Evolutionary conservation across 2,113 vertebrate species (phyloP), one percentile per base, ranked within the genome.

Genomic region (Pseudopodoces humilis): DNA sequence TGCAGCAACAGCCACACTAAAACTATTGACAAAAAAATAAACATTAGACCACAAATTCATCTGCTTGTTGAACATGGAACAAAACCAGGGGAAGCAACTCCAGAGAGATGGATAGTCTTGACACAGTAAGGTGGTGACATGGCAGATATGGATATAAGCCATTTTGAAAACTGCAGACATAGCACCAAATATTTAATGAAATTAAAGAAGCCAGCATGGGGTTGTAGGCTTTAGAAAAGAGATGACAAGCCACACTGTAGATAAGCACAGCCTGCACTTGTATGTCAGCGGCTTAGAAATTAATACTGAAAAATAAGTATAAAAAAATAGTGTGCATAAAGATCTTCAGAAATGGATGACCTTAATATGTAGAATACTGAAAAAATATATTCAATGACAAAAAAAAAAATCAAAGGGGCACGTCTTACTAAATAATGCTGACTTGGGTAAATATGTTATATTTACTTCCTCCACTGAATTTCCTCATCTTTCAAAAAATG

Each of bases 381-480:
- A 94, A 89, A 87, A 30, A 10, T 52, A 6, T n/a, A 71, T 58
- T 56, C 55, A 75, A 44, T 46, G 7, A 65, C 21, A 64, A 50
- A 60, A 60, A 85, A 55, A 43, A 30, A 43, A 43, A 43, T 23
- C 7, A 13, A 62, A 46, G 22, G 13, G 15, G 19, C 5, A 21
- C 10, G 44, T 92, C 35, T 39, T 64, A n/a, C 9, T 92, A 79
- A 63, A 13, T 64, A 83, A 68, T 0, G 2, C 35, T 78, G 33
- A 44, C 31, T 76, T 0, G 1, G 24, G 6, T 62, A 62, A 83
- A 62, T 20, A 52, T 0, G 1, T 47, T 49, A 31, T 27, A 35
- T 56, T 88, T 83, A 16, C 31, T 58, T 72, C 67, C 37, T 91
- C 31, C 1, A 0, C 31, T 33, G 13, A 22, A 69, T 67, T 74